Conservation (phyloP, 2,797 vertebrate species). For the Chlorospingus semifuscus region DNA sequence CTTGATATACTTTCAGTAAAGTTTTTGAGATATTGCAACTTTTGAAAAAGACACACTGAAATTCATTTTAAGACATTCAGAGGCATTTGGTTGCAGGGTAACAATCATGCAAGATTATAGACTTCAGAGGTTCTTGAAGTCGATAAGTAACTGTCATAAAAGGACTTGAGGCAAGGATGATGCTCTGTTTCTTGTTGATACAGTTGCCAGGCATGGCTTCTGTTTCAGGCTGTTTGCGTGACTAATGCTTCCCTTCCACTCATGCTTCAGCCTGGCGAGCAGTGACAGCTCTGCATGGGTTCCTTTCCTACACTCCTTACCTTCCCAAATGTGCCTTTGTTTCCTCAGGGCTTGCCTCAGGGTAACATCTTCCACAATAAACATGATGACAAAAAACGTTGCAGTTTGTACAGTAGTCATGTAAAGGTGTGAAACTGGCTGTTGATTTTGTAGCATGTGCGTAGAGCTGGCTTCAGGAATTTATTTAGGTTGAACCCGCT, state of each 20-base stretch:
- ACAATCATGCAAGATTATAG: background rate
- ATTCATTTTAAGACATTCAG: background rate
- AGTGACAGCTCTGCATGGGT: background rate
- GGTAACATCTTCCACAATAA: background rate
- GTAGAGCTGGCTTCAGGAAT: background rate
- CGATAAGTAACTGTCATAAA: background rate
- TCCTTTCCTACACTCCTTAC: background rate
- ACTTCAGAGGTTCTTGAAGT: constrained; percentile 28
- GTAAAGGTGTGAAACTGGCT: background rate
- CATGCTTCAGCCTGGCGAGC: background rate
- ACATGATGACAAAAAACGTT: background rate
- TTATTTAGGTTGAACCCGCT: background rate
- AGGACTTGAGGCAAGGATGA: background rate
- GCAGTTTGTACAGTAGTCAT: background rate
- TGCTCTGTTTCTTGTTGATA: constrained; percentile 22
- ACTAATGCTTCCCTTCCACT: background rate
- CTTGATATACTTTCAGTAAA: background rate
- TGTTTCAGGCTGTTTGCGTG: background rate
- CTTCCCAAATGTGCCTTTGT: background rate
- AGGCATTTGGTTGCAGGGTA: background rate
- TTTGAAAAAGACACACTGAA: background rate
- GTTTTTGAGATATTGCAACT: background rate
- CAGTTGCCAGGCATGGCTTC: background rate
- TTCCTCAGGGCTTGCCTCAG: background rate
- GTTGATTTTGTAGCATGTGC: background rate